Conservation (phyloP, 2,113 vertebrate genomes). For the Dipodomys stephensi region DNA sequence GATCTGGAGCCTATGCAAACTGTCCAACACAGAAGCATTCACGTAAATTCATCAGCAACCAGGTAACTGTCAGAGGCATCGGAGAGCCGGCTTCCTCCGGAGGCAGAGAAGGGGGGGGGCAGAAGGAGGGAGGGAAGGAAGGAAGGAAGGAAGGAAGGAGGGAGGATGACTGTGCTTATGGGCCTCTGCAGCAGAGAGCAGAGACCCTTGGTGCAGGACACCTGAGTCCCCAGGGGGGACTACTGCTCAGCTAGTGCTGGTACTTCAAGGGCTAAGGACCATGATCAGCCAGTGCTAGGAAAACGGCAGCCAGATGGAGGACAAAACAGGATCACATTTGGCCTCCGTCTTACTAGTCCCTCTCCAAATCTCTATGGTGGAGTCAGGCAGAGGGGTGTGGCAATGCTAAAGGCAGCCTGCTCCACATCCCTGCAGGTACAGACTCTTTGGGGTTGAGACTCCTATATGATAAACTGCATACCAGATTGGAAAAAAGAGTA, state of each 20-base stretch:
- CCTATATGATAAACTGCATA: neutral
- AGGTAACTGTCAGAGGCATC: neutral
- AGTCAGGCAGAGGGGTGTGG: neutral
- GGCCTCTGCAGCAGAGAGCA: neutral
- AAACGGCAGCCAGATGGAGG: neutral
- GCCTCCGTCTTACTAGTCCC: neutral
- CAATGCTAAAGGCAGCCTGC: neutral
- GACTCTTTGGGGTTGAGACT: neutral
- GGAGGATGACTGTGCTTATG: too few species aligned
- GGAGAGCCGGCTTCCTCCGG: rapidly evolving
- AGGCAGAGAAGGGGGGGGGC: neutral
- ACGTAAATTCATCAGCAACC: neutral
- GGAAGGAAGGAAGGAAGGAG: too few species aligned
- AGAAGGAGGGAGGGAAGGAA: too few species aligned
- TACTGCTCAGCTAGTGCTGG: neutral
- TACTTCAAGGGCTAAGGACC: neutral
- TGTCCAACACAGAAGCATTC: neutral
- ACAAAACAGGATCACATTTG: neutral
- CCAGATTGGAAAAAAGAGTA: neutral
- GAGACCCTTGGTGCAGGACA: neutral
- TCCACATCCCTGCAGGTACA: neutral
- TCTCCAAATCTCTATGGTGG: rapidly evolving
- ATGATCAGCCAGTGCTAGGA: neutral
- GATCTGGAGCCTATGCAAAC: neutral
- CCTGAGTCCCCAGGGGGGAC: neutral